Conservation (phyloP, 2,888 invertebrate genomes). For the Drosophila lutescens region DNA sequence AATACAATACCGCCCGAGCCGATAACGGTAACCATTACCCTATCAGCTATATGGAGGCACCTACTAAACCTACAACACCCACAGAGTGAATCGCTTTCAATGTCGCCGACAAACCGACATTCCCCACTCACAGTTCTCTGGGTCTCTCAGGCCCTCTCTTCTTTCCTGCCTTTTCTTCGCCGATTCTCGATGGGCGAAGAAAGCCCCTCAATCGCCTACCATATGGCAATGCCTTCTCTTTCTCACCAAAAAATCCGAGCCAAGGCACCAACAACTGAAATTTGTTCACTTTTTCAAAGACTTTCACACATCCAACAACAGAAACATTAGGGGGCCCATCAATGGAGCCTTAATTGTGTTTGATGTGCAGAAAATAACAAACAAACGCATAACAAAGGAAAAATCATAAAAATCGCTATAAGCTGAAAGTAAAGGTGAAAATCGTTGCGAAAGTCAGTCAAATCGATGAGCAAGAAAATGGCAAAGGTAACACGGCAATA, state of each 20-base stretch:
- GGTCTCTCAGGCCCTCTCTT: conserved; percentile 14
- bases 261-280: conserved; percentile 9
- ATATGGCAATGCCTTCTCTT: conserved; percentile 42
- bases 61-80: conserved; percentile 7
- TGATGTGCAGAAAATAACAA: conserved; percentile 37
- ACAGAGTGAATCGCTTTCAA: conserved; percentile 50
- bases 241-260: conserved; percentile 3
- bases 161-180: conserved; percentile 3
- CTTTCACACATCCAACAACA: conserved; percentile 52
- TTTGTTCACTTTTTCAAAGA: conserved; percentile 46
- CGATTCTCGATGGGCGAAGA: conserved; percentile 18
- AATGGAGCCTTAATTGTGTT: conserved; percentile 47
- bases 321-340: conserved; percentile 15
- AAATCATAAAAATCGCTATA: conserved; percentile 19
- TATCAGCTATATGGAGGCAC: conserved; percentile 43
- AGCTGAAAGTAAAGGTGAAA: conserved; percentile 49
- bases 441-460: conserved; percentile 47
- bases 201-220: conserved; percentile 17
- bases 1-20: conserved; percentile 53
- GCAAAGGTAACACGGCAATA: conserved; percentile 58
- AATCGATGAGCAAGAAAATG: conserved; percentile 51
- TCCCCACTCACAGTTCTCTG: conserved; percentile 7
- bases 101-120: conserved; percentile 47
- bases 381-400: conserved; percentile 35
- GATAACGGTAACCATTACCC: conserved; percentile 67